phyloP scores from a whole-genome alignment of 2,797 vertebrate genomes.

The Falco cherrug region DNA sequence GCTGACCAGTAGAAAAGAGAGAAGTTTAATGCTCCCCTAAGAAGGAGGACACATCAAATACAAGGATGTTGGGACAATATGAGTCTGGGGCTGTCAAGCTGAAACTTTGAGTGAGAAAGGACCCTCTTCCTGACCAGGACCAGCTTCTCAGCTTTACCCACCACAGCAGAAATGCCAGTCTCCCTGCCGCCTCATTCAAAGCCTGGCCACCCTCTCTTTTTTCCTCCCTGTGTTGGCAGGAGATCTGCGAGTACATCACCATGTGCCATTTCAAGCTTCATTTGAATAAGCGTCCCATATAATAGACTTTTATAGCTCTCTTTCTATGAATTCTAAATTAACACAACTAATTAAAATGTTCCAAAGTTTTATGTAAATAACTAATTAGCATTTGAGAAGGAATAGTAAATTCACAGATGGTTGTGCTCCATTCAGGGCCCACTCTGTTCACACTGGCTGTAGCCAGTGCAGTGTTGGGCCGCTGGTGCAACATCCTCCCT shows the following conservation, averaged over 20 bases:
- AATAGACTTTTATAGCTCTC: slow-evolving; percentile 52
- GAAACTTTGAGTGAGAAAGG: neutral
- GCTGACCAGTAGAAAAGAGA: neutral
- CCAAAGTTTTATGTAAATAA: slow-evolving; percentile 64
- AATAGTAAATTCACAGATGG: slow-evolving; percentile 51
- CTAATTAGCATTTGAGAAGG: slow-evolving; percentile 59
- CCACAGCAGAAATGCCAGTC: neutral
- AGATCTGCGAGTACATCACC: slow-evolving; percentile 31
- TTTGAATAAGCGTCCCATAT: slow-evolving; percentile 37
- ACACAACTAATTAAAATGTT: slow-evolving; percentile 67
- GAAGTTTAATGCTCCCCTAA: neutral
- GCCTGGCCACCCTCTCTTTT: neutral
- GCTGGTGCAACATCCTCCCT: neutral
- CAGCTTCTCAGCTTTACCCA: neutral
- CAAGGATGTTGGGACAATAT: neutral
- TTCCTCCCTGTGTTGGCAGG: slow-evolving; percentile 32
- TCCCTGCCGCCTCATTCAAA: neutral
- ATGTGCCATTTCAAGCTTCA: slow-evolving; percentile 60
- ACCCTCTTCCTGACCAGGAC: neutral
- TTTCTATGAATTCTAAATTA: slow-evolving; percentile 62
- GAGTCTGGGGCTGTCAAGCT: neutral
- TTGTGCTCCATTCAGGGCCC: neutral
- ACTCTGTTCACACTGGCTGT: neutral
- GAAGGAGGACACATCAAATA: neutral
- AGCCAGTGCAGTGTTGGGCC: neutral